Evolutionary conservation across 1,140 invertebrate species (phyloP).

Genomic region (Drosophila yakuba): DNA sequence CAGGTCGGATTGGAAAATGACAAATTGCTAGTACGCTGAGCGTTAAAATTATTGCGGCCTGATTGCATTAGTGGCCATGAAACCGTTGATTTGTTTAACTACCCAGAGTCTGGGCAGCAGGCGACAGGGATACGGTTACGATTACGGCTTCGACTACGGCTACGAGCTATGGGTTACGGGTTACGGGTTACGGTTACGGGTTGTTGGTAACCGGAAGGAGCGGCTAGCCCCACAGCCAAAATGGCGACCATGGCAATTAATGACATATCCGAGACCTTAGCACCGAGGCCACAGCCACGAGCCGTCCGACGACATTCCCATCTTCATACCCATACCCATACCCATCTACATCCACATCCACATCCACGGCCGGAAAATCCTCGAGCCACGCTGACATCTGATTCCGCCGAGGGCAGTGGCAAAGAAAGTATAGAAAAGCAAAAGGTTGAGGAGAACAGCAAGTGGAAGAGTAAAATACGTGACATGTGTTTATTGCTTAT

Average conservation of each 20-base stretch:
- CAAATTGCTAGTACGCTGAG: slow-evolving; percentile 67
- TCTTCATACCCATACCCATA: too few species aligned
- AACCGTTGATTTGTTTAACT: slow-evolving; percentile 77
- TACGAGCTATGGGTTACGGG: neutral
- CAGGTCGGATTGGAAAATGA: slow-evolving; percentile 64
- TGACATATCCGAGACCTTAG: slow-evolving; percentile 42
- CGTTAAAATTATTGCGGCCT: slow-evolving; percentile 76
- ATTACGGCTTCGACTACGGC: neutral
- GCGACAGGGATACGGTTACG: slow-evolving; percentile 40
- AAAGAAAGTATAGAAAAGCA: neutral
- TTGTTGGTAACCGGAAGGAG: slow-evolving; percentile 4
- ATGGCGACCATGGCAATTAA: slow-evolving; percentile 71
- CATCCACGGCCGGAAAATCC: slow-evolving; percentile 33
- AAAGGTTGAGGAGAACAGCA: slow-evolving; percentile 23
- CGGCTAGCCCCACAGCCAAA: slow-evolving; percentile 45
- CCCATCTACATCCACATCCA: too few species aligned
- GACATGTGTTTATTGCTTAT: slow-evolving; percentile 13
- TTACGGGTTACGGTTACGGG: neutral
- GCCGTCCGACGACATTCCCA: slow-evolving; percentile 28
- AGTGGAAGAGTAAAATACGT: slow-evolving; percentile 15
- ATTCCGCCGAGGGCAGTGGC: slow-evolving; percentile 8
- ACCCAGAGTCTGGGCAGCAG: slow-evolving; percentile 27
- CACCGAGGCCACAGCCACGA: slow-evolving; percentile 33
- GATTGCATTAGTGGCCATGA: slow-evolving; percentile 77
- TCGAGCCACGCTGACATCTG: slow-evolving; percentile 24